Percentiles rank a stretch among this genome's conserved stretches.
Conservation (phyloP, 2,888 invertebrate genomes). For the Erebia palarica region DNA sequence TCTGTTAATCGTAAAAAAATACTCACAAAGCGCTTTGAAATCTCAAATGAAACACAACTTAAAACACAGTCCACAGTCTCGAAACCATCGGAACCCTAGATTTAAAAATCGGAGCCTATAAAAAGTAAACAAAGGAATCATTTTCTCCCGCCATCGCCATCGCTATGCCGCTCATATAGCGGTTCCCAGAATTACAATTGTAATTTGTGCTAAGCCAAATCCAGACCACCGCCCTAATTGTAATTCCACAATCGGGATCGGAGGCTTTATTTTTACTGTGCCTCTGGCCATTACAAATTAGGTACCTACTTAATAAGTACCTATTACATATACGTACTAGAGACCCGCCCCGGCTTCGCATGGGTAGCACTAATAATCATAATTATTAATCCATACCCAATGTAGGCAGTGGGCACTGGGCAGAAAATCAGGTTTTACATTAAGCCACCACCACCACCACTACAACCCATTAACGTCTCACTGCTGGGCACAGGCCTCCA, state of each 20-base stretch:
- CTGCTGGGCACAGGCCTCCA: too few relatives aligned
- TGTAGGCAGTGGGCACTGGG: too few relatives aligned
- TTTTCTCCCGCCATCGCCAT: constrained; percentile 23
- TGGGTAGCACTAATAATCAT: too few relatives aligned
- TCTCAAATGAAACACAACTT: not conserved
- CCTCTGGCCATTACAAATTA: not conserved
- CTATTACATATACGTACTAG: too few relatives aligned
- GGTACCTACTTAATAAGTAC: not conserved
- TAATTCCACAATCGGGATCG: constrained; percentile 16
- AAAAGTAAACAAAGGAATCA: constrained; percentile 38
- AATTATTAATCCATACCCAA: too few relatives aligned
- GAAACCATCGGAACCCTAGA: constrained; percentile 4
- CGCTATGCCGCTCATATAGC: constrained; percentile 32
- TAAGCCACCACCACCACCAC: too few relatives aligned
- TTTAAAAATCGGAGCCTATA: constrained; percentile 28
- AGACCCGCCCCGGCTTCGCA: too few relatives aligned
- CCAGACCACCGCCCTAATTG: constrained; percentile 37
- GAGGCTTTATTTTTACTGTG: constrained; percentile 21
- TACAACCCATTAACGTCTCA: too few relatives aligned
- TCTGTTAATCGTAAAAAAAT: not conserved
- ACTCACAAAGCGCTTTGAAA: not conserved
- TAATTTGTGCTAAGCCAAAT: constrained; percentile 44
- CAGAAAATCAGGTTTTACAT: too few relatives aligned
- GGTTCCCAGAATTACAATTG: constrained; percentile 46
- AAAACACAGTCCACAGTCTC: constrained; percentile 5